Evolutionary conservation across 2,797 vertebrate species (phyloP).

Genomic region (Antrozous pallidus): DNA sequence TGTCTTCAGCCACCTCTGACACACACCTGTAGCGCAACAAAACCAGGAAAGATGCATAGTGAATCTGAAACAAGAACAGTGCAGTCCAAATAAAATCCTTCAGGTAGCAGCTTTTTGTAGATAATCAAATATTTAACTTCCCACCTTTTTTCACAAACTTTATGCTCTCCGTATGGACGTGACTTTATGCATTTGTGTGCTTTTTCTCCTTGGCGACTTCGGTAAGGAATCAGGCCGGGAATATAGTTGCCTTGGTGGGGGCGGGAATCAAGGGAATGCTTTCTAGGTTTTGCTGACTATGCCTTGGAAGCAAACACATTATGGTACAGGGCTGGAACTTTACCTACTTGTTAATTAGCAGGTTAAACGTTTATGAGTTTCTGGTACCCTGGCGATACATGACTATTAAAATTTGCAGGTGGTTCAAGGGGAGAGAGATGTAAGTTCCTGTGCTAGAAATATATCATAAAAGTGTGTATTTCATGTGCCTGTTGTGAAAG

Average conservation of each 20-base stretch:
- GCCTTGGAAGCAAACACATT: conserved; percentile 82
- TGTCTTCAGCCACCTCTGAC: background rate
- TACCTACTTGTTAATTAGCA: conserved; percentile 87
- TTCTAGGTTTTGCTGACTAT: conserved; percentile 76
- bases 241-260: conserved; percentile 38
- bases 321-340: conserved; percentile 79
- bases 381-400: conserved; percentile 86
- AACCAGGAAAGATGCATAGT: background rate
- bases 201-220: background rate
- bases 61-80: background rate
- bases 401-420: conserved; percentile 90
- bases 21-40: background rate
- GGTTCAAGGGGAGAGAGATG: conserved; percentile 83
- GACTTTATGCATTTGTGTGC: background rate
- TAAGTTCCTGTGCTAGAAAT: conserved; percentile 83
- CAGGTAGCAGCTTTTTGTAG: background rate
- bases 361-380: conserved; percentile 88
- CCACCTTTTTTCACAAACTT: conserved; percentile 1
- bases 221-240: conserved; percentile 56
- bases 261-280: conserved; percentile 63
- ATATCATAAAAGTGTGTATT: conserved; percentile 85
- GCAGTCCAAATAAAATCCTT: background rate
- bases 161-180: background rate
- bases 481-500: conserved; percentile 83
- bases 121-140: conserved; percentile 36